A percentile compares a stretch with the other conserved stretches of the same genome.
Evolutionary conservation across 2,888 invertebrate species (phyloP).

Genomic region (Drosophila rellima): DNA sequence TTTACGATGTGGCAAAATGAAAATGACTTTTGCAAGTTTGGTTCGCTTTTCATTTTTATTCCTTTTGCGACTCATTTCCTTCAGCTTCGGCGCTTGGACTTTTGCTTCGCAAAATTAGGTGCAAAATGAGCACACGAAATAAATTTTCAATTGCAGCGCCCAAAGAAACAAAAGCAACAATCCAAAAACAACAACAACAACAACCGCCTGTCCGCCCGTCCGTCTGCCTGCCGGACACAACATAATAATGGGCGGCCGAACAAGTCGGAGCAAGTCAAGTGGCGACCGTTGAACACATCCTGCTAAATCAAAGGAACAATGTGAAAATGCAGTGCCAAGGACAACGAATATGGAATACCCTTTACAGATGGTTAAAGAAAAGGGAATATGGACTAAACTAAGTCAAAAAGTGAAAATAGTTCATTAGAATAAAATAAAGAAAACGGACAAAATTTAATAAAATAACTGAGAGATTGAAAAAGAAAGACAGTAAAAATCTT

Average conservation of each 20-base stretch:
- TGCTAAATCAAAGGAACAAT: constrained; percentile 27
- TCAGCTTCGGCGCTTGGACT: constrained; percentile 48
- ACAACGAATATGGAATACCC: constrained; percentile 13
- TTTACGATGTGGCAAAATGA: constrained; percentile 64
- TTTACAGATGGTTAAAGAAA: background rate
- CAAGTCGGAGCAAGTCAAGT: constrained; percentile 40
- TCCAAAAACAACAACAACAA: constrained; percentile 17
- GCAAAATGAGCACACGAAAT: constrained; percentile 84
- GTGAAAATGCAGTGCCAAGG: accelerated
- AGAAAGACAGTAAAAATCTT: too few species aligned
- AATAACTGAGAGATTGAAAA: too few species aligned
- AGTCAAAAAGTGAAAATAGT: too few species aligned
- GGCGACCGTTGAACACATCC: constrained; percentile 43
- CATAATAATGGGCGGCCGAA: constrained; percentile 54
- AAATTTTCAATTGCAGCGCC: constrained; percentile 80
- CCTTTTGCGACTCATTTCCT: constrained; percentile 76
- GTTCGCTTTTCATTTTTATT: constrained; percentile 58
- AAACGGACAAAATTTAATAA: too few species aligned
- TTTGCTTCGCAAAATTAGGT: constrained; percentile 76
- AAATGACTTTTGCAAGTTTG: constrained; percentile 75
- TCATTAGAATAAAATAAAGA: too few species aligned
- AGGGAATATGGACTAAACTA: too few species aligned
- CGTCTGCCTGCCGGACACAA: constrained; percentile 1
- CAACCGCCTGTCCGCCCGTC: background rate
- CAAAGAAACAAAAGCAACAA: constrained; percentile 26